Base-by-base conservation (phyloP, 2,888 invertebrate species). In the Polyommatus icarus region DNA sequence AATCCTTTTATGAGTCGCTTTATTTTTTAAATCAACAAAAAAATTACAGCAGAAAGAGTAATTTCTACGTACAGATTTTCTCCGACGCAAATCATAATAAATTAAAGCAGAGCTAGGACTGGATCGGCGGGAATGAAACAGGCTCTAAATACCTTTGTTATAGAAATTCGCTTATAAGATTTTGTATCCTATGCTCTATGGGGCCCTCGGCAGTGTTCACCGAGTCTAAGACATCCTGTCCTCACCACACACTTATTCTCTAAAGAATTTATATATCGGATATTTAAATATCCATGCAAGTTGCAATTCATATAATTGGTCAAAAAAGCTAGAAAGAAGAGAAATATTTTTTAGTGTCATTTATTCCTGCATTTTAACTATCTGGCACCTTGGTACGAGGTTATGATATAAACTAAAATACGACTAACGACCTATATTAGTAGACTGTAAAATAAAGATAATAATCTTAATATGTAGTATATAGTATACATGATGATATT, bases 291-390 rank as follows among this genome's bases (percentile, higher is more conserved):
- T 54, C 54, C 54, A 29, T 29, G 75, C 18, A 29, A 29, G 18
- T 75, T 72, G 50, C 15, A 29, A 75, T 73, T 54, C 6, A 29
- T 50, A 50, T 18, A 24, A 54, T 54, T 50, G 46, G 54, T 24
- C 75, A 50, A 29, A 73, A 40, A 29, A 18, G 75, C 75, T 75
- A 75, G 50, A 75, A 75, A 75, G 75, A 75, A 75, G 75, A 75
- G 50, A 75, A 75, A 75, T 75, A 24, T 50, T 20, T 73, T 50
- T 75, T 54, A 75, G 18, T 75, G 8, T n/a, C 8, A 40, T 40
- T 40, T 24, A 24, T 71, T 36, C 72, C 40, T 40, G 8, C 36
- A 40, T 72, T 67, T 67, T 67, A 67, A 29, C 15, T 67, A 32
- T 67, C 67, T 67, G 67, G 67, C 67, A 67, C 29, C 29, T 29